Evolutionary conservation across 1,140 invertebrate genomes (phyloP).

Genomic region (Pemphigus obesinymphae): DNA sequence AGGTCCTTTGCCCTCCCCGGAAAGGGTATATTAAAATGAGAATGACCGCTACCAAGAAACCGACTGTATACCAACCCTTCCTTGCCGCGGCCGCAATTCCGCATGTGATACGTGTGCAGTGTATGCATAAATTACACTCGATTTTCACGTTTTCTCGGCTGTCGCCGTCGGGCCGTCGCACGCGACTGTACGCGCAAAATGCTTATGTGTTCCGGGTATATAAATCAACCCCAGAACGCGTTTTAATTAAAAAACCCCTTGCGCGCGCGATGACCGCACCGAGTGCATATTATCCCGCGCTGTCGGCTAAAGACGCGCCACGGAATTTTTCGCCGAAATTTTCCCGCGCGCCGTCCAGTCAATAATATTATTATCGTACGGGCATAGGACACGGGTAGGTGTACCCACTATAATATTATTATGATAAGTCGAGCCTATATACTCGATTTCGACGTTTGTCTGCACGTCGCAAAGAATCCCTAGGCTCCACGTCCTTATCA

Average conservation of each 20-base stretch:
- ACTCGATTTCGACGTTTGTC: no score
- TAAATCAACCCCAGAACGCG: not conserved
- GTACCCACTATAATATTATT: no score
- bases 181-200: no score
- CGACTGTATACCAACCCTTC: not conserved
- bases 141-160: not conserved
- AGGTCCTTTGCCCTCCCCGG: not conserved
- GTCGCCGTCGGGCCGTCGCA: not conserved
- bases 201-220: no score
- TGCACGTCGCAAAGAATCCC: no score
- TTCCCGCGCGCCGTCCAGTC: no score
- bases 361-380: no score
- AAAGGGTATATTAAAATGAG: conserved; percentile 20
- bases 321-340: not conserved
- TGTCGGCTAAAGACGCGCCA: not conserved
- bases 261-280: no score
- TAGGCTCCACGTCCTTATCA: no score
- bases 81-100: not conserved
- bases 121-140: conserved; percentile 7
- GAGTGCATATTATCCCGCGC: no score
- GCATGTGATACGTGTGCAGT: not conserved
- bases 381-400: no score
- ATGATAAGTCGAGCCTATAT: no score
- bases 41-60: conserved; percentile 30
- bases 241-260: conserved; percentile 38